A percentile compares a stretch with the other conserved stretches of the same genome.
phyloP scores from a whole-genome alignment of 2,888 invertebrate species.

The Idaea straminata region DNA sequence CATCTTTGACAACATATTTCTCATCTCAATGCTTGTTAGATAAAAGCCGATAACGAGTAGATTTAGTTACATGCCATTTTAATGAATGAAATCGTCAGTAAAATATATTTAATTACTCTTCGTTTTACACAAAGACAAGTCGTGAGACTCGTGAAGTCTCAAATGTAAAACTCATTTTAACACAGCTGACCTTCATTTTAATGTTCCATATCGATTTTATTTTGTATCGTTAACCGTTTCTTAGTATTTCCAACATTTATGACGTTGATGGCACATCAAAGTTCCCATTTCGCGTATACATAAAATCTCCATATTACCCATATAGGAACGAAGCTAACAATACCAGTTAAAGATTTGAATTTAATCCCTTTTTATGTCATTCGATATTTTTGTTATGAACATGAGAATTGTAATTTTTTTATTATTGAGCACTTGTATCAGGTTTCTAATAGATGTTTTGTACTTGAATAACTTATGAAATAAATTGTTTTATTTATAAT shows the following conservation, averaged over 20 bases:
- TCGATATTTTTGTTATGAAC: slow-evolving; percentile 13
- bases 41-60: background rate
- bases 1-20: slow-evolving; percentile 13
- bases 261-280: slow-evolving; percentile 17
- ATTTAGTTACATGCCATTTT: background rate
- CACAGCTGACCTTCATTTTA: slow-evolving; percentile 37
- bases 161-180: background rate
- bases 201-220: slow-evolving; percentile 36
- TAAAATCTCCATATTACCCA: slow-evolving; percentile 13
- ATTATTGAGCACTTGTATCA: background rate
- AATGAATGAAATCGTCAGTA: background rate
- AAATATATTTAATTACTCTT: background rate
- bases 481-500: background rate
- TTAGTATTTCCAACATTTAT: slow-evolving; percentile 34
- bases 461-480: background rate
- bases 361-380: slow-evolving; percentile 5
- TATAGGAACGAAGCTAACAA: background rate
- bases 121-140: background rate
- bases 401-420: background rate
- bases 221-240: slow-evolving; percentile 41
- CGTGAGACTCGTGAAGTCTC: background rate
- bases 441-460: background rate
- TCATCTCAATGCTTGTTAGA: background rate
- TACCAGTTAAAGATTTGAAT: slow-evolving; percentile 4
- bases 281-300: slow-evolving; percentile 12